A percentile compares a stretch with the other conserved stretches of the same genome.
These are phyloP conservation scores for Drosophila sordidula DNA, from an alignment of 2,888 invertebrate genomes.

Conservation along the genomic window DNA sequence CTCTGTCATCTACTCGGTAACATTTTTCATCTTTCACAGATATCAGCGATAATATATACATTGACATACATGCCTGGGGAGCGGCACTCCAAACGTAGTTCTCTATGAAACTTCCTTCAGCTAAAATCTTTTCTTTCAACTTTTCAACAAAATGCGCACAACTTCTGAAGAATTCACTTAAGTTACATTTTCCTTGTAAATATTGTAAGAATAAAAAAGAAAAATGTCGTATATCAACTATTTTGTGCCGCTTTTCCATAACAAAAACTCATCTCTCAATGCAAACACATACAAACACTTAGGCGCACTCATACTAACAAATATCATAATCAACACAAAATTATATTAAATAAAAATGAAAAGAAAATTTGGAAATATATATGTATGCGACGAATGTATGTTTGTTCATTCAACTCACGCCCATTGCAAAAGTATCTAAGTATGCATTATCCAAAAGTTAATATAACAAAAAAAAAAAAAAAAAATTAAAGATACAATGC, in stretches of 20 bases:
- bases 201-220: conserved; percentile 44
- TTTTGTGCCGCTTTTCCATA: conserved; percentile 33
- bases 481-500: conserved; percentile 47
- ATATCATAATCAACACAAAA: conserved; percentile 54
- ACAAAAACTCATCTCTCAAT: conserved; percentile 20
- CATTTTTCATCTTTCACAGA: conserved; percentile 29
- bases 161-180: conserved; percentile 45
- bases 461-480: conserved; percentile 48
- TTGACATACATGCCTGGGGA: conserved; percentile 16
- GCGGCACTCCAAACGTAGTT: conserved; percentile 23
- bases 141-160: conserved; percentile 65
- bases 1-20: conserved; percentile 16
- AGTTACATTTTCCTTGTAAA: conserved; percentile 60
- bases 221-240: background rate
- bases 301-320: conserved; percentile 44
- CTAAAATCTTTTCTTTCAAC: conserved; percentile 13
- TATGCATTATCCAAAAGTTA: conserved; percentile 55
- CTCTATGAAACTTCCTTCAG: conserved; percentile 8
- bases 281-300: conserved; percentile 31
- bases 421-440: conserved; percentile 58
- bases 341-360: conserved; percentile 17
- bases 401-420: conserved; percentile 63
- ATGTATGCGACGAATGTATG: conserved; percentile 63
- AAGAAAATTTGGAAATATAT: conserved; percentile 26
- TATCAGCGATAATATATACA: conserved; percentile 26